Percentiles rank a stretch among this genome's conserved stretches.
phyloP scores from a whole-genome alignment of 2,797 vertebrate species.

The Schizopygopsis pylzovi region DNA sequence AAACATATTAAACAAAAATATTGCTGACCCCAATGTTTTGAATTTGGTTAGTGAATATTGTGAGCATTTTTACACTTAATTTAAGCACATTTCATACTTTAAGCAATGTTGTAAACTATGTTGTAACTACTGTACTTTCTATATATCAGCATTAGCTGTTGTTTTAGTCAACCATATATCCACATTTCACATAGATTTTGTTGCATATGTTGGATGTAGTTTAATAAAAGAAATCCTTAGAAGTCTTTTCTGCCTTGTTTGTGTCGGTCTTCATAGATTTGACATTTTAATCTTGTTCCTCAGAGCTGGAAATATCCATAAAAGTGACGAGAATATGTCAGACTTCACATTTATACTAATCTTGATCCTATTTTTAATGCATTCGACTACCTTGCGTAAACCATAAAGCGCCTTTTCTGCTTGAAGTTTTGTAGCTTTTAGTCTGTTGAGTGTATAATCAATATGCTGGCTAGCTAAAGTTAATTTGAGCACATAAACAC shows the following conservation, averaged over 20 bases:
- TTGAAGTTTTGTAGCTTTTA: neutral
- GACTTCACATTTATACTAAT: neutral
- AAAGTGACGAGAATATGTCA: too few relatives aligned
- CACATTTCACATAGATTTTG: slow-evolving; percentile 4
- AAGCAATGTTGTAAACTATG: neutral
- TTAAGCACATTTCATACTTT: neutral
- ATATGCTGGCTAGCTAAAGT: neutral
- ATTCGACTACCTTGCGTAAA: neutral
- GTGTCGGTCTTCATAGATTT: neutral
- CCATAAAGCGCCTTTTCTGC: neutral
- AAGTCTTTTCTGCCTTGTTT: neutral
- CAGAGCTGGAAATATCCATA: too few relatives aligned
- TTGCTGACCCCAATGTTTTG: neutral
- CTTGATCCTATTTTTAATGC: neutral
- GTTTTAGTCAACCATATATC: neutral
- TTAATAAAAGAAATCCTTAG: neutral
- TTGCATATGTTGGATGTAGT: neutral
- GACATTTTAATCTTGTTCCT: neutral
- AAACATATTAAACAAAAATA: neutral
- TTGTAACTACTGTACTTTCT: neutral
- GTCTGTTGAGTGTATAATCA: neutral
- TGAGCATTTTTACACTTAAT: neutral
- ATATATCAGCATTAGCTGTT: neutral
- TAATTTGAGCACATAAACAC: neutral
- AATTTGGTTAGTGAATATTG: neutral